Conservation (phyloP, 2,888 invertebrate species). For the Dryobotodes eremita region DNA sequence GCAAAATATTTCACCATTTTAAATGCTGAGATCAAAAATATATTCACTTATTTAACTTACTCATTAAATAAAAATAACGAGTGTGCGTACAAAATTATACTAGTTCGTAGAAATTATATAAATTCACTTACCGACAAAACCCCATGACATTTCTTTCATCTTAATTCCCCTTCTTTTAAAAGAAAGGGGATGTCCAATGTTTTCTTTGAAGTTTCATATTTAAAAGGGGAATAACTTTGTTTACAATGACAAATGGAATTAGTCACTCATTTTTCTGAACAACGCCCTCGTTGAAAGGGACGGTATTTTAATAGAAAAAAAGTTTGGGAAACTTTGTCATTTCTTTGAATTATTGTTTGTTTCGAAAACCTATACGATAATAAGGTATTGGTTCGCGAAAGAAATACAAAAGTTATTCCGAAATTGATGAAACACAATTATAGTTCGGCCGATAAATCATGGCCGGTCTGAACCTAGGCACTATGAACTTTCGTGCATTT, state of each 20-base stretch:
- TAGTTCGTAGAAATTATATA: constrained; percentile 32
- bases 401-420: background rate
- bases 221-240: constrained; percentile 41
- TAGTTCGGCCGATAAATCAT: no score
- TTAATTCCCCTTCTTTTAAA: constrained; percentile 41
- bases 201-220: constrained; percentile 43
- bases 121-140: constrained; percentile 32
- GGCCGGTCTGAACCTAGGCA: no score
- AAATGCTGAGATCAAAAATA: constrained; percentile 2
- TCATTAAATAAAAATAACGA: constrained; percentile 22
- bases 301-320: constrained; percentile 31
- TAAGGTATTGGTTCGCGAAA: background rate
- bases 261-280: constrained; percentile 45
- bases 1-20: background rate
- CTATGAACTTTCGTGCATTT: no score
- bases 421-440: background rate
- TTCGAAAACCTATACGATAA: constrained; percentile 3
- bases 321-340: constrained; percentile 38
- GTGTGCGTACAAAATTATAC: constrained; percentile 3
- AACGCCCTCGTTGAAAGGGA: constrained; percentile 24
- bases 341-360: constrained; percentile 8
- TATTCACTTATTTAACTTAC: background rate
- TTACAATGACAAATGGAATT: constrained; percentile 64
- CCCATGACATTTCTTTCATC: constrained; percentile 47
- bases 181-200: constrained; percentile 41